These are phyloP conservation scores for Metaphire vulgaris DNA, from an alignment of 1,140 invertebrate genomes.

Conservation along the genomic window DNA sequence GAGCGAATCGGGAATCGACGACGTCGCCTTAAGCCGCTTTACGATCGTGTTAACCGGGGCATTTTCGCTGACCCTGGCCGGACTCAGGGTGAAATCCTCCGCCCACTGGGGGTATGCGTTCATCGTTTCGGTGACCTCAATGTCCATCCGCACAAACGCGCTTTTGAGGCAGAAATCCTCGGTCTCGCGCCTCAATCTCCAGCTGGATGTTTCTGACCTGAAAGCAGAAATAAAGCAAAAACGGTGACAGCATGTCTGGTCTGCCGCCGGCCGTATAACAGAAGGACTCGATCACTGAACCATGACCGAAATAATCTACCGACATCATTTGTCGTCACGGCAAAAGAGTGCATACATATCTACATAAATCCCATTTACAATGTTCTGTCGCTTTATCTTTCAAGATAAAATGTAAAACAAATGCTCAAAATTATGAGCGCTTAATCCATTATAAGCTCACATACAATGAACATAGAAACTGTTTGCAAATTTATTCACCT, in stretches of 20 bases:
- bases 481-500: too few species aligned
- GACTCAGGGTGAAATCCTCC: conserved; percentile 23
- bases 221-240: not conserved
- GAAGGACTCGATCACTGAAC: too few species aligned
- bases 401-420: too few species aligned
- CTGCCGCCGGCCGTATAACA: too few species aligned
- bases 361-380: too few species aligned
- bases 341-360: too few species aligned
- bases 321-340: not conserved
- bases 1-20: conserved; percentile 57
- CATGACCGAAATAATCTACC: not conserved
- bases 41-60: conserved; percentile 27
- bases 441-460: too few species aligned
- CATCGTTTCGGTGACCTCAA: conserved; percentile 25
- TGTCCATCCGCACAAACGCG: conserved; percentile 23
- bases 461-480: too few species aligned
- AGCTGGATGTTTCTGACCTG: conserved; percentile 13
- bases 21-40: conserved; percentile 21
- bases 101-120: conserved; percentile 31
- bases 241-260: not conserved
- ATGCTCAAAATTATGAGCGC: too few species aligned
- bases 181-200: conserved; percentile 23
- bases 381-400: too few species aligned
- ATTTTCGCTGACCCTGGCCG: conserved; percentile 25
- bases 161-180: conserved; percentile 19